Conservation (phyloP, 1,140 invertebrate species). For the Ectropis grisescens region DNA sequence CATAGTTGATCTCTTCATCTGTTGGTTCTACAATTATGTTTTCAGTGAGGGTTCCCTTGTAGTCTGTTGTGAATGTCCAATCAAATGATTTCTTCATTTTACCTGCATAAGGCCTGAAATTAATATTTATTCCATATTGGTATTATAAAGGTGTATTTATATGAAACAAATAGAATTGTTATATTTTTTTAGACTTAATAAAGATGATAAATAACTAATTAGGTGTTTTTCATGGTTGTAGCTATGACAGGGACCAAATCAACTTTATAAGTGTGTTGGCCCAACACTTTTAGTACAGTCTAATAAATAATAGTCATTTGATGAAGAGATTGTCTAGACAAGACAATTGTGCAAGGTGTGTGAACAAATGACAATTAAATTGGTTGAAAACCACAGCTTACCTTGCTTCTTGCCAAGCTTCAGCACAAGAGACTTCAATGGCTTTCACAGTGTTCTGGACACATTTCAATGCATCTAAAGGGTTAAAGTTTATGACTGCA, state of each 20-base stretch:
- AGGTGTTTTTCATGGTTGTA: no score
- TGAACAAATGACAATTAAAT: no score
- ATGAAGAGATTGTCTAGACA: no score
- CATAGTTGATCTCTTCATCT: constrained; percentile 87
- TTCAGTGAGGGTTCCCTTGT: constrained; percentile 85
- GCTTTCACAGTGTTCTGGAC: constrained; percentile 86
- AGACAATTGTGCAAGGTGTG: no score
- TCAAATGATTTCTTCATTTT: constrained; percentile 92
- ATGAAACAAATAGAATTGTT: no score
- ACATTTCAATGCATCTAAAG: constrained; percentile 88
- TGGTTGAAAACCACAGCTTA: no score
- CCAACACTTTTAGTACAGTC: no score
- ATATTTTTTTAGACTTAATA: no score
- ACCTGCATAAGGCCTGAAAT: constrained; percentile 72
- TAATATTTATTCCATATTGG: constrained; percentile 1
- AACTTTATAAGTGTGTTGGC: no score
- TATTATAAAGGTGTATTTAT: background rate
- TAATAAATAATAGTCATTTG: no score
- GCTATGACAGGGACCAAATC: no score
- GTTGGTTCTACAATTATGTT: constrained; percentile 74
- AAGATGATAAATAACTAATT: no score
- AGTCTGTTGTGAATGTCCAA: constrained; percentile 98
- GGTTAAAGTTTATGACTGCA: constrained; percentile 86
- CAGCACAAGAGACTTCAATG: constrained; percentile 88
- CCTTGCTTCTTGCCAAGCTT: constrained; percentile 90